These are phyloP conservation scores for Pelobates cultripes DNA, from an alignment of 2,797 vertebrate genomes.

Conservation along the genomic window DNA sequence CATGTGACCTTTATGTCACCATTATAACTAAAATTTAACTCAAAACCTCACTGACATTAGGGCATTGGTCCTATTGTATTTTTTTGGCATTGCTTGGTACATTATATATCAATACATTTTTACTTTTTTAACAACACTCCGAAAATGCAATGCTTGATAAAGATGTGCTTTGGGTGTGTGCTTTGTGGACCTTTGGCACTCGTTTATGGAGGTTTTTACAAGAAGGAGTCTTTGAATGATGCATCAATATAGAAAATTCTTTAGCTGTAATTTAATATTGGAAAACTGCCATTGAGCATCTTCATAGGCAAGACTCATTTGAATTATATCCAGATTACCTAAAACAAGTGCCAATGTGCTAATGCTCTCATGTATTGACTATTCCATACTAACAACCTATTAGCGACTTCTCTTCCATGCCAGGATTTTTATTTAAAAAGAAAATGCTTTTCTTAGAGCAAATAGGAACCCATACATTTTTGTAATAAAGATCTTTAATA, in stretches of 20 bases:
- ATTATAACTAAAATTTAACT: background rate
- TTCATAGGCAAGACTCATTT: constrained; percentile 76
- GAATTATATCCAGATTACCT: constrained; percentile 73
- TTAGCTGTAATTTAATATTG: constrained; percentile 27
- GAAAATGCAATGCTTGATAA: background rate
- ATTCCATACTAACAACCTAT: constrained; percentile 65
- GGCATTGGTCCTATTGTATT: background rate
- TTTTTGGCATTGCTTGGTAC: background rate
- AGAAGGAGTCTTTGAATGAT: constrained; percentile 13
- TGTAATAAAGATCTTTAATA: too few relatives aligned
- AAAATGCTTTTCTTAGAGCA: constrained; percentile 15
- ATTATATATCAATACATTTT: background rate
- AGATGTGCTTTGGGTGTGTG: background rate
- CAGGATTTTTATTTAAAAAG: constrained; percentile 64
- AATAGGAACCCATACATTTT: background rate
- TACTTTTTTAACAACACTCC: background rate
- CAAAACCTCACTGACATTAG: background rate
- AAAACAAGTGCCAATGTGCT: constrained; percentile 70
- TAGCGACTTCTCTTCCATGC: constrained; percentile 66
- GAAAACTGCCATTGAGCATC: constrained; percentile 54
- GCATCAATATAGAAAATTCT: constrained; percentile 12
- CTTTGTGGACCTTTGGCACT: background rate
- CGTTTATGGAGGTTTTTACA: background rate
- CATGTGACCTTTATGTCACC: constrained; percentile 19
- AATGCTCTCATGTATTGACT: constrained; percentile 70